Conservation (phyloP, 2,797 vertebrate species). For the Prionace glauca region DNA sequence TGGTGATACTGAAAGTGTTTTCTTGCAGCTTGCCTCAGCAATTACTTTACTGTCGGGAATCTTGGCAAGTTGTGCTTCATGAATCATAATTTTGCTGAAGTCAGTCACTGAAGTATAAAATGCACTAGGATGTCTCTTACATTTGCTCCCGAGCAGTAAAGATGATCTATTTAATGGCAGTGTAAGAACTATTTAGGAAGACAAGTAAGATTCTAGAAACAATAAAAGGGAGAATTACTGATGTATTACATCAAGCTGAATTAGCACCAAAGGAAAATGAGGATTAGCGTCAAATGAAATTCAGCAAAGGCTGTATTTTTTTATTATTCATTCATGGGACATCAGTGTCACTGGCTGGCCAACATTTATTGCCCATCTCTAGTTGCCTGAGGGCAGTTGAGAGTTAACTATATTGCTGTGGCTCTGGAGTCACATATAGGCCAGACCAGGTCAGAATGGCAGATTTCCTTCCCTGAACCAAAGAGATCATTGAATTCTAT, state of each 20-base stretch:
- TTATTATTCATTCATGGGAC: no score
- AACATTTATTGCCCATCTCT: no score
- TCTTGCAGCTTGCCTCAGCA: slow-evolving; percentile 23
- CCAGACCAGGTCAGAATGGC: no score
- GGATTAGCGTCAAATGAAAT: neutral
- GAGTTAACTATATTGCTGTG: no score
- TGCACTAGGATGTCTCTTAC: neutral
- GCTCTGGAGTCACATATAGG: no score
- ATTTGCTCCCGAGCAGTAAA: neutral
- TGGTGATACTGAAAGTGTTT: neutral
- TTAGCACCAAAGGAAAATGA: neutral
- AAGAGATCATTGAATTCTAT: no score
- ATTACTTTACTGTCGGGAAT: neutral
- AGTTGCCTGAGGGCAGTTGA: no score
- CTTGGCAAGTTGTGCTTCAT: neutral
- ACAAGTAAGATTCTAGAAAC: neutral
- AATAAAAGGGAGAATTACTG: neutral
- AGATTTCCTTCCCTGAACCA: no score
- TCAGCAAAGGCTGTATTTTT: neutral
- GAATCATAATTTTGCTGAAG: slow-evolving; percentile 23
- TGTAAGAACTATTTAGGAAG: neutral
- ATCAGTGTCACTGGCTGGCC: no score
- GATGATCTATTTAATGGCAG: neutral
- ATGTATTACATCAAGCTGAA: neutral
- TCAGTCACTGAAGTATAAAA: neutral